Base-by-base conservation (phyloP, 2,113 vertebrate species). In the Pheucticus melanocephalus region DNA sequence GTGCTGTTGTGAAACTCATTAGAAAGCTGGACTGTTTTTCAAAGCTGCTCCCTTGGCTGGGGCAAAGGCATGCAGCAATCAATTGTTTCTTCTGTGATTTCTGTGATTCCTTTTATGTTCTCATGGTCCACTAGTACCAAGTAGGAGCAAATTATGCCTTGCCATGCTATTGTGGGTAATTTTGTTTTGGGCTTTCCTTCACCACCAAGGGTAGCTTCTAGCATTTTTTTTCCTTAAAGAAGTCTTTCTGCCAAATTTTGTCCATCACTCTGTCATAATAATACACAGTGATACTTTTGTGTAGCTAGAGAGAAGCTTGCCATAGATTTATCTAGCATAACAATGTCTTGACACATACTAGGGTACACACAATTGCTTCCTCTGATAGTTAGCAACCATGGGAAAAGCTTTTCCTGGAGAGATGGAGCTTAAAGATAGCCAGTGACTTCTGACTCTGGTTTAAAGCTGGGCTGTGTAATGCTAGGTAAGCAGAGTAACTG, bases 391-490 rank as follows among this genome's bases (percentile, higher is more conserved):
- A 95, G 91, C 54, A 70, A 77, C 90, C 88, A 48, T 51, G 75
- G 86, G 90, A 97, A 93, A 92, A 82, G 64, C 79, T 95, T 94
- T 84, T 95, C 69, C 71, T 57, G 77, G 82, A 93, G 92, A 95
- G 40, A 84, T 63, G 42, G 30, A 72, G 45, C 50, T 94, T 97
- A 94, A 95, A 97, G 91, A 97, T 95, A 97, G 92, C 33, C 56
- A 31, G 56, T 53, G 47, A 44, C 56, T 71, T 97, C 85, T 95
- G 94, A 84, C 73, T 94, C 37, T 53, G 42, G 45, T 86, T 72
- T 89, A 93, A 96, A 89, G 70, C 68, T 87, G 80, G 70, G 61
- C 51, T 94, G 33, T 84, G 61, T 88, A 90, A 84, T 25, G 68
- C 35, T 82, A 70, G 87, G 77, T 92, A 76, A 92, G 61, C 27